Evolutionary conservation across 2,797 vertebrate species (phyloP), one percentile per base, ranked within the genome.

Genomic region (Tokudaia muenninki): DNA sequence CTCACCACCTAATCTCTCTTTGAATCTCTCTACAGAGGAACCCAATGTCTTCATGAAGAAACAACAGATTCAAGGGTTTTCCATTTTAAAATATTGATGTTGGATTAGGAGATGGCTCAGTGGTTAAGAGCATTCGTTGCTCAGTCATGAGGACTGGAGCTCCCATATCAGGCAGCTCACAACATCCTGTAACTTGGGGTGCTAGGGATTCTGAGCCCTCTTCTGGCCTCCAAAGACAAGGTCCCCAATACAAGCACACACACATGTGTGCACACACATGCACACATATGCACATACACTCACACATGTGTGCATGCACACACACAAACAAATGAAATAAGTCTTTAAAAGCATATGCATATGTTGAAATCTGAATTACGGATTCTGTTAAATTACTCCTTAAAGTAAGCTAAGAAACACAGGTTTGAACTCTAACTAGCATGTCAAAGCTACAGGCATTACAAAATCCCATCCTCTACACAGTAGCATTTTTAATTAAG

Each of bases 401-500:
- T n/a, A 95, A 93, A 52, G 92, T 83, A 79, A 72, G 2, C 17
- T 37, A 79, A 37, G 31, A 94, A 87, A 70, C 37, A 83, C 6
- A 70, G 6, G 63, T 50, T 61, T 80, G 61, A 81, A 6, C 61
- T 84, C 72, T 80, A 89, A 91, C 19, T 52, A 88, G n/a, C 24
- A 10, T 50, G 55, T 86, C 41, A 84, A 93, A 77, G 31, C 6
- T 92, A 57, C 47, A 92, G 21, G 55, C 83, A n/a, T 87, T 94
- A 47, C 31, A 59, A 1, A 84, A 61, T 57, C 72, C 21, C 22
- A 47, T 3, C 37, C 74, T 92, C 81, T 81, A 67, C 3, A 81
- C 1, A 80, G 86, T 67, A 67, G 41, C 14, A 88, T 92, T 88
- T 80, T 96, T 13, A 91, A 87, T 83, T 95, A 55, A 80, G 29